Evolutionary conservation across 2,113 vertebrate genomes (phyloP).

Genomic region (Hippocampus comes): DNA sequence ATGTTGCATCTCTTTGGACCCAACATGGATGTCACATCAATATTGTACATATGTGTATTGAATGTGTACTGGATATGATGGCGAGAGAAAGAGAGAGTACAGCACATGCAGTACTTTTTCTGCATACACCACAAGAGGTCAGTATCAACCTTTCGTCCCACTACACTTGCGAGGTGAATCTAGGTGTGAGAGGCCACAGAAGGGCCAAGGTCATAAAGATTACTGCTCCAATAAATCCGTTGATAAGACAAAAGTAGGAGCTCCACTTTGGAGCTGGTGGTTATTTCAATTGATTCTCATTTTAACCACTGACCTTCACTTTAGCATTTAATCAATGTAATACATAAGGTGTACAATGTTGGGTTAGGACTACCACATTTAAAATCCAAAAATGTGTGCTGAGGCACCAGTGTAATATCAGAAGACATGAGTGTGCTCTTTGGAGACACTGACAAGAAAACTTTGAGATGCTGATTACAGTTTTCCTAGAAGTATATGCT

Average conservation of each 20-base stretch:
- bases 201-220: conserved; percentile 44
- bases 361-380: too few species aligned
- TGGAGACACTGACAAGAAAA: background rate
- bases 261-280: conserved; percentile 5
- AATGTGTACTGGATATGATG: background rate
- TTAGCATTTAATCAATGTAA: background rate
- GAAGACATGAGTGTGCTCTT: background rate
- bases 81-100: too few species aligned
- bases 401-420: background rate
- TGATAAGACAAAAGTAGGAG: conserved; percentile 42
- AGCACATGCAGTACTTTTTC: background rate
- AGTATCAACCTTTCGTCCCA: background rate
- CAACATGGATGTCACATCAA: too few species aligned
- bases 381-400: background rate
- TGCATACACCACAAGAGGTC: conserved; percentile 10
- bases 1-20: too few species aligned
- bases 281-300: conserved; percentile 8
- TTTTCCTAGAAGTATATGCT: conserved; percentile 25
- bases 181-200: conserved; percentile 23
- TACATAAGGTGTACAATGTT: background rate
- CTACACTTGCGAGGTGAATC: conserved; percentile 25
- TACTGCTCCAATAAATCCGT: conserved; percentile 26
- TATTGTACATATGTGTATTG: too few species aligned
- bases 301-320: background rate
- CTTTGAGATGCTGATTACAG: conserved; percentile 2